A percentile compares a stretch with the other conserved stretches of the same genome.
Conservation (phyloP, 2,888 invertebrate species). For the Morpho deidamia region DNA sequence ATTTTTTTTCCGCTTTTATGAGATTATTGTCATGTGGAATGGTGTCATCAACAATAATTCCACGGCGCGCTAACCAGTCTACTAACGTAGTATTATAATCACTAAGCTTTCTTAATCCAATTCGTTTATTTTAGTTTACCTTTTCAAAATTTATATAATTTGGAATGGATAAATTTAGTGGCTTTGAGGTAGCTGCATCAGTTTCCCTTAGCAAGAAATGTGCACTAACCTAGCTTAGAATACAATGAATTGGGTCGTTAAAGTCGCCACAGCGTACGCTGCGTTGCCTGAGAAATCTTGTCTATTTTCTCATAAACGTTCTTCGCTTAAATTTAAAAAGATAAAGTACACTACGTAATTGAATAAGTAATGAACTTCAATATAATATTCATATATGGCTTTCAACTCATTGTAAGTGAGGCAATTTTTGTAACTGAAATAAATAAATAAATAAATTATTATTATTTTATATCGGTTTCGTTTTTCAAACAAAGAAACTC, state of each 20-base stretch:
- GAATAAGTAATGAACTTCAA: too few relatives aligned
- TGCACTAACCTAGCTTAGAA: constrained; percentile 17
- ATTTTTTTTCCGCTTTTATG: too few relatives aligned
- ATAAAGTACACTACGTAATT: background rate
- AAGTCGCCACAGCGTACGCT: constrained; percentile 10
- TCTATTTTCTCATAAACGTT: constrained; percentile 11
- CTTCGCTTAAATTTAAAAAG: background rate
- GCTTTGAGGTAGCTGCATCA: constrained; percentile 1
- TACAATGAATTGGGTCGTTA: constrained; percentile 19
- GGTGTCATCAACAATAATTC: too few relatives aligned
- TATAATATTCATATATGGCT: too few relatives aligned
- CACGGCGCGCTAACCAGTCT: too few relatives aligned
- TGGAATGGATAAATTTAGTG: constrained; percentile 2
- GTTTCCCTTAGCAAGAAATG: constrained; percentile 14
- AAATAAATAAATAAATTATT: too few relatives aligned
- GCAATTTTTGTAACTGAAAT: too few relatives aligned
- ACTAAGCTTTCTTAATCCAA: background rate
- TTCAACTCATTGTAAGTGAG: too few relatives aligned
- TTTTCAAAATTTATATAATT: background rate
- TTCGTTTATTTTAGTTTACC: background rate
- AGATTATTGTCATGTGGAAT: too few relatives aligned
- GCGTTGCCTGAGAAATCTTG: constrained; percentile 13
- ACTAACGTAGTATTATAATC: too few relatives aligned
- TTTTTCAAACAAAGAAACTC: too few relatives aligned
- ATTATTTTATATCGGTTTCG: too few relatives aligned